Percentiles rank a stretch among this genome's conserved stretches.
phyloP scores from a whole-genome alignment of 2,113 vertebrate genomes.

The Ameiurus melas region DNA sequence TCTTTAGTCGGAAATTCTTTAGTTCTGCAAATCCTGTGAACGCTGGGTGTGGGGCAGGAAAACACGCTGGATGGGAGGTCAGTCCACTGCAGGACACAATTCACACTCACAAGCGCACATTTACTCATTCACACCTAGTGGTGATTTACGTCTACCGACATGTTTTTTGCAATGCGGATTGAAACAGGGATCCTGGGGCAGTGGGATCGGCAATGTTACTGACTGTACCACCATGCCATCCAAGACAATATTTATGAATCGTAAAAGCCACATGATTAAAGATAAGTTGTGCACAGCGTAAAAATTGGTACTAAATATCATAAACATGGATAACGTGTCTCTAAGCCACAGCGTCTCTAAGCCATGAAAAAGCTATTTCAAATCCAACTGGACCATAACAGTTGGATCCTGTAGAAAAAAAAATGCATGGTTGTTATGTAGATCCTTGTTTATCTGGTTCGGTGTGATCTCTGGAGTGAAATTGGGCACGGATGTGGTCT shows the following conservation, averaged over 20 bases:
- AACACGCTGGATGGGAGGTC: neutral
- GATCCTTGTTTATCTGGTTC: conserved; percentile 23
- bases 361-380: conserved; percentile 1
- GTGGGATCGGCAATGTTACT: too few relatives aligned
- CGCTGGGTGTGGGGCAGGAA: too few relatives aligned
- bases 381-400: neutral
- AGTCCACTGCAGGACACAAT: neutral
- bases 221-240: neutral
- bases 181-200: neutral
- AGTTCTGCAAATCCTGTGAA: neutral
- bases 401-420: conserved; percentile 3
- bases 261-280: neutral
- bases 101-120: neutral
- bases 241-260: conserved; percentile 6
- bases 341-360: neutral
- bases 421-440: conserved; percentile 19
- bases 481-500: conserved; percentile 14
- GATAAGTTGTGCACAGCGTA: neutral
- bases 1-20: neutral
- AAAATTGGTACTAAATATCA: neutral
- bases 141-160: neutral
- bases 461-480: neutral
- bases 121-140: neutral
- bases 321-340: neutral
- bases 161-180: neutral